A percentile compares a stretch with the other conserved stretches of the same genome.
These are phyloP conservation scores for Drosophila austrosaltans DNA, from an alignment of 2,888 invertebrate genomes.

Conservation along the genomic window DNA sequence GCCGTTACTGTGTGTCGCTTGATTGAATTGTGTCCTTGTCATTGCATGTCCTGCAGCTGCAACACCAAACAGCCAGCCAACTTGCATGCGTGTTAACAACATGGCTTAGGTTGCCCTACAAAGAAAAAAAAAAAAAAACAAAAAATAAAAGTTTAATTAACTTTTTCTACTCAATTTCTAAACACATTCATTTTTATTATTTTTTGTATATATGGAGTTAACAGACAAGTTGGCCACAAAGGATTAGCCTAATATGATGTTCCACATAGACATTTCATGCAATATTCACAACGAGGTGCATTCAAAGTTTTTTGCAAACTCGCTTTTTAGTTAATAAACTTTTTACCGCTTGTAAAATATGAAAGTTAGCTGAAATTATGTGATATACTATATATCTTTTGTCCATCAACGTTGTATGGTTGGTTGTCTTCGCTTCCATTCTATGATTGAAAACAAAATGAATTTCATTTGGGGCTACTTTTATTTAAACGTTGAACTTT, in stretches of 20 bases:
- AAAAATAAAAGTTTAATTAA: conserved; percentile 70
- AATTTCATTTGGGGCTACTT: no score
- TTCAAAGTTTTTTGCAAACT: background rate
- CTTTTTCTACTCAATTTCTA: conserved; percentile 67
- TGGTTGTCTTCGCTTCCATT: no score
- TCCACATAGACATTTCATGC: conserved; percentile 7
- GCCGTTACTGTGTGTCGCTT: conserved; percentile 49
- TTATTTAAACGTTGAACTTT: no score
- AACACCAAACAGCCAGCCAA: conserved; percentile 35
- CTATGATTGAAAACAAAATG: no score
- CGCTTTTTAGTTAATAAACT: background rate
- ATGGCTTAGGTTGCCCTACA: conserved; percentile 10
- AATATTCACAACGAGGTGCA: conserved; percentile 9
- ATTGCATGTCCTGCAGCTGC: conserved; percentile 52
- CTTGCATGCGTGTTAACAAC: conserved; percentile 45
- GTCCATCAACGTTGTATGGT: no score
- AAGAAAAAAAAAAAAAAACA: conserved; percentile 9
- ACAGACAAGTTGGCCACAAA: conserved; percentile 9
- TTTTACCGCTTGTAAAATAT: background rate
- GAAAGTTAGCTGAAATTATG: background rate
- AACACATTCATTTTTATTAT: conserved; percentile 38
- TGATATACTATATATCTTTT: no score
- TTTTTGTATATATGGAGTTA: background rate
- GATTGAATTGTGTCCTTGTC: conserved; percentile 78
- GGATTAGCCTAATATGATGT: conserved; percentile 11